Conservation (phyloP, 2,888 invertebrate genomes). For the Drosophila nr. perissopoda region DNA sequence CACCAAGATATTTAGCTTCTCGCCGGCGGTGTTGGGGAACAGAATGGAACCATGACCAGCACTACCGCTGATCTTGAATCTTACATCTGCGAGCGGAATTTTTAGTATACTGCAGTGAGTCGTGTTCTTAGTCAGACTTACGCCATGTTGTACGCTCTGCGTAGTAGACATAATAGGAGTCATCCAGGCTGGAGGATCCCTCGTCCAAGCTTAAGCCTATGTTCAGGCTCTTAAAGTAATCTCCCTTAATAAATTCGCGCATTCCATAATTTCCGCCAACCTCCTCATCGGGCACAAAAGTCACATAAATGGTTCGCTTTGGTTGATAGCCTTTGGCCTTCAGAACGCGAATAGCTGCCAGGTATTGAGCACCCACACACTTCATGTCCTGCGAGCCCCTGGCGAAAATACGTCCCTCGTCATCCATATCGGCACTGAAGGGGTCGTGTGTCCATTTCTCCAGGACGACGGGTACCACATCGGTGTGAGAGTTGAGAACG, state of each 20-base stretch:
- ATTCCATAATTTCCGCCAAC: constrained; percentile 90
- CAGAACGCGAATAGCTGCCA: constrained; percentile 90
- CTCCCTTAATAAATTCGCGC: constrained; percentile 88
- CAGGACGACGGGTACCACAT: constrained; percentile 95
- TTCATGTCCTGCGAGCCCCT: constrained; percentile 93
- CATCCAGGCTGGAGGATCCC: constrained; percentile 89
- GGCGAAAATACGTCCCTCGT: constrained; percentile 92
- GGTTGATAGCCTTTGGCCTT: constrained; percentile 87
- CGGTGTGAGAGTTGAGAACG: constrained; percentile 96
- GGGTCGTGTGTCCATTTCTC: constrained; percentile 97
- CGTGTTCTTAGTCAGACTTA: constrained; percentile 84
- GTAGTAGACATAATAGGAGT: constrained; percentile 87
- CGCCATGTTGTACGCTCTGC: constrained; percentile 90
- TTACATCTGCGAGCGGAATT: constrained; percentile 90
- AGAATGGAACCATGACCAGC: constrained; percentile 95
- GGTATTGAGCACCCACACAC: constrained; percentile 91
- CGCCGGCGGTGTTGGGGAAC: constrained; percentile 92
- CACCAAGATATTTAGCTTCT: constrained; percentile 91
- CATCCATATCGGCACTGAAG: constrained; percentile 94
- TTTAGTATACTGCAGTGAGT: too few species aligned
- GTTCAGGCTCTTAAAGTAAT: constrained; percentile 89
- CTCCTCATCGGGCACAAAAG: constrained; percentile 91
- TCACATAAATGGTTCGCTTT: constrained; percentile 89
- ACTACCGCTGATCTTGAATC: constrained; percentile 91
- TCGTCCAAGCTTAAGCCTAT: constrained; percentile 93